Evolutionary conservation across 2,888 invertebrate genomes (phyloP).

Genomic region (Xylocampa areola): DNA sequence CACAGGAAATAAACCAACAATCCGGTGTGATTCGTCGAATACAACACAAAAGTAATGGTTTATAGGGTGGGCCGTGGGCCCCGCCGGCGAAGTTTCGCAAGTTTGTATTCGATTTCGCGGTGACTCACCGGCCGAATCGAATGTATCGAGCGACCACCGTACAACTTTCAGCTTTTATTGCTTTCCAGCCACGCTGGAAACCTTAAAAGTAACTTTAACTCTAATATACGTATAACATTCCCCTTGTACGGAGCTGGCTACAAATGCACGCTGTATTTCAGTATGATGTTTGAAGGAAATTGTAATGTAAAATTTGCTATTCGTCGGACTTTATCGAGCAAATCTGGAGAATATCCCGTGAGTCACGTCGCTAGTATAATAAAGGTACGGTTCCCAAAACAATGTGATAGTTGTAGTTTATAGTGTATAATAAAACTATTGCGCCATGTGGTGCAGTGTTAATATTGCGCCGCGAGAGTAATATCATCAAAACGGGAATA

Average conservation of each 20-base stretch:
- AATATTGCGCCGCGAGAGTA: constrained; percentile 13
- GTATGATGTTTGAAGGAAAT: constrained; percentile 47
- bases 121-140: constrained; percentile 76
- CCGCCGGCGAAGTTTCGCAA: constrained; percentile 65
- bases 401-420: constrained; percentile 42
- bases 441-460: constrained; percentile 25
- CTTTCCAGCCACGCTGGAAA: constrained; percentile 66
- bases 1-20: constrained; percentile 65
- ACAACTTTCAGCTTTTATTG: constrained; percentile 74
- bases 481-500: constrained; percentile 13
- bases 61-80: constrained; percentile 57
- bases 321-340: constrained; percentile 42
- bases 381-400: constrained; percentile 37
- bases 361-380: constrained; percentile 36
- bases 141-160: constrained; percentile 66
- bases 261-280: constrained; percentile 47
- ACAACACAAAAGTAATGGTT: constrained; percentile 61
- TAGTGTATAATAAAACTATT: constrained; percentile 38
- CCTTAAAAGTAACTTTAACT: constrained; percentile 72
- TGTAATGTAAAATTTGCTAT: constrained; percentile 43
- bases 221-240: constrained; percentile 54
- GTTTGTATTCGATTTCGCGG: constrained; percentile 69
- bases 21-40: constrained; percentile 60
- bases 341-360: constrained; percentile 42
- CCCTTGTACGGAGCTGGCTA: constrained; percentile 35